Evolutionary conservation across 2,888 invertebrate species (phyloP), one percentile per base, ranked within the genome.

Genomic region (Gasteruption jaculator): DNA sequence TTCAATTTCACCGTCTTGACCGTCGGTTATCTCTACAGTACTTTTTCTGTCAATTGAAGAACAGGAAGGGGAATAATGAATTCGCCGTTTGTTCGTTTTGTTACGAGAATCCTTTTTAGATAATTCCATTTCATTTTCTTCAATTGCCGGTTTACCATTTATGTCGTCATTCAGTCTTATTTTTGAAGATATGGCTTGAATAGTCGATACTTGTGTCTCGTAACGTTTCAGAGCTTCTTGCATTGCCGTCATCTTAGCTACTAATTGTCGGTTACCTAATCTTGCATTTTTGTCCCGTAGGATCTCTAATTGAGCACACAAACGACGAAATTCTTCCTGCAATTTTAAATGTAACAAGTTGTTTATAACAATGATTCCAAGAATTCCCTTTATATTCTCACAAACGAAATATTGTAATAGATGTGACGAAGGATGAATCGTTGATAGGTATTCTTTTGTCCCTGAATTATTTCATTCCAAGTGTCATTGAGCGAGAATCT

Each of bases 301-400:
- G 44, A 83, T 73, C 53, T 89, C 89, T 27, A 91, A 73, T 63
- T 90, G 89, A 26, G 82, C 82, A 71, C 85, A 86, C 24, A 91
- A 76, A 50, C 88, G 81, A 52, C 81, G 77, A 63, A 90, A 89
- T 73, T 91, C 90, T 68, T 90, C 89, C 86, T 87, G 68, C 2
- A 68, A 68, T 24, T 24, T 41, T 29, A 26, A 20, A n/a, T n/a
- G n/a, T n/a, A n/a, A n/a, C n/a, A n/a, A n/a, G n/a, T n/a, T n/a
- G n/a, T n/a, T n/a, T n/a, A n/a, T n/a, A n/a, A n/a, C n/a, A n/a
- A n/a, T n/a, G n/a, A n/a, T n/a, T n/a, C n/a, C n/a, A n/a, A n/a
- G n/a, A n/a, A n/a, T n/a, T n/a, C n/a, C n/a, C n/a, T n/a, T n/a
- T n/a, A n/a, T n/a, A n/a, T n/a, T n/a, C n/a, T n/a, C n/a, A n/a